Base-by-base conservation (phyloP, 2,113 vertebrate species). In the Psittacula cyanocephala region DNA sequence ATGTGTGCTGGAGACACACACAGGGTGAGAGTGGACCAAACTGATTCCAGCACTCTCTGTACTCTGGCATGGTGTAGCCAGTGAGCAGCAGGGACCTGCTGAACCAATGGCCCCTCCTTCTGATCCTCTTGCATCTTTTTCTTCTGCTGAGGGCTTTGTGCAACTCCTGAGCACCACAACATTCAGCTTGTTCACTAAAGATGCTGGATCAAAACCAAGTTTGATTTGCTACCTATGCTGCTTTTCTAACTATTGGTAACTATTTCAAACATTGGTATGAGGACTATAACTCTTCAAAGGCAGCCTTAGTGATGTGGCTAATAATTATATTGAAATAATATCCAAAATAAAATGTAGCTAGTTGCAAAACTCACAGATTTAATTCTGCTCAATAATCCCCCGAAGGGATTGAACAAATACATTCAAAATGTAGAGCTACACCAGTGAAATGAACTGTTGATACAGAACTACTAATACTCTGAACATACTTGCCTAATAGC, bases 41-140 rank as follows among this genome's bases (percentile, higher is more conserved):
- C 15, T 22, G 17, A 23, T 50, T 52, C 37, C 37, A 60, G n/a
- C 1, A 0, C 10, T 20, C 24, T 47, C 52, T 1, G 1, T 46
- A 24, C 50, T 33, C n/a, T 49, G 53, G 70, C 63, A 13, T 8
- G 13, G 24, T 9, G 37, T 27, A 24, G 24, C 25, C 41, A 57
- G 63, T 3, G 2, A 29, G 19, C 0, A 5, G 53, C 2, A 52
- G 28, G 43, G 55, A 81, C 39, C 57, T 60, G 25, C 50, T 60
- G 76, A 47, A n/a, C n/a, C 29, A 24, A 5, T 29, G 35, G 57
- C 22, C 49, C 17, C 28, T 80, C 41, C 28, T 20, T n/a, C 52
- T 81, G 64, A 8, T 41, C 57, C n/a, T 59, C 33, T 27, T 24
- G 12, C 10, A 4, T 31, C 2, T 0, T 71, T n/a, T 52, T 11